Percentiles rank a stretch among this genome's conserved stretches.
These are phyloP conservation scores for Microctenopoma lineatum DNA, from an alignment of 2,797 vertebrate genomes.

Conservation along the genomic window DNA sequence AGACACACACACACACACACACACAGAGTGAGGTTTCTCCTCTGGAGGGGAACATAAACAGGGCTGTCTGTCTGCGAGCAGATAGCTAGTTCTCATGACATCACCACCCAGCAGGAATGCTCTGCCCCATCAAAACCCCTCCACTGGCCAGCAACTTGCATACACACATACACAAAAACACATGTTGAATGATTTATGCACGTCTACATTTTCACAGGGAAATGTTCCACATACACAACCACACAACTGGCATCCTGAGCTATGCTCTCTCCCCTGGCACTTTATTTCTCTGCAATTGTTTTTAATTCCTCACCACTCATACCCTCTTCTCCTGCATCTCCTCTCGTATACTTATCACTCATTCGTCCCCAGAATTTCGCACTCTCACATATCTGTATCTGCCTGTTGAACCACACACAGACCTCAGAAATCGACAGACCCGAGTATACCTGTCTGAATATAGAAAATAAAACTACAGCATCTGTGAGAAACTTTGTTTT, in stretches of 20 bases:
- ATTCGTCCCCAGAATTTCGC: constrained; percentile 33
- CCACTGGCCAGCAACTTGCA: constrained; percentile 61
- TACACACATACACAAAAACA: constrained; percentile 41
- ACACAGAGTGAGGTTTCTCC: constrained; percentile 77
- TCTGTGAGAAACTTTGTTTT: constrained; percentile 58
- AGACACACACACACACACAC: constrained; percentile 44
- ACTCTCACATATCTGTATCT: constrained; percentile 26
- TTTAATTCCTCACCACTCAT: constrained; percentile 34
- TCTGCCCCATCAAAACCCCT: constrained; percentile 81
- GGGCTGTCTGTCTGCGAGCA: constrained; percentile 83
- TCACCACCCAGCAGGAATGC: constrained; percentile 87
- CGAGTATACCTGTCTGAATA: constrained; percentile 26
- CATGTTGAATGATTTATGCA: constrained; percentile 74
- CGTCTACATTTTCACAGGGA: constrained; percentile 61
- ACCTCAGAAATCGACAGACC: constrained; percentile 27
- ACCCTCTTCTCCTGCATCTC: constrained; percentile 26
- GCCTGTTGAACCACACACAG: constrained; percentile 60
- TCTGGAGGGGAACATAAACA: constrained; percentile 86
- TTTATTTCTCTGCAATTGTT: constrained; percentile 40
- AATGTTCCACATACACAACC: constrained; percentile 39
- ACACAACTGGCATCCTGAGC: constrained; percentile 36
- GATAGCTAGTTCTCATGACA: constrained; percentile 87
- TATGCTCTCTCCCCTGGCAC: constrained; percentile 38
- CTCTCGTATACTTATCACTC: constrained; percentile 35
- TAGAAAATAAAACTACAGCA: constrained; percentile 39